Evolutionary conservation across 1,140 invertebrate species (phyloP), one percentile per base, ranked within the genome.

Genomic region (Drosophila ironensis): DNA sequence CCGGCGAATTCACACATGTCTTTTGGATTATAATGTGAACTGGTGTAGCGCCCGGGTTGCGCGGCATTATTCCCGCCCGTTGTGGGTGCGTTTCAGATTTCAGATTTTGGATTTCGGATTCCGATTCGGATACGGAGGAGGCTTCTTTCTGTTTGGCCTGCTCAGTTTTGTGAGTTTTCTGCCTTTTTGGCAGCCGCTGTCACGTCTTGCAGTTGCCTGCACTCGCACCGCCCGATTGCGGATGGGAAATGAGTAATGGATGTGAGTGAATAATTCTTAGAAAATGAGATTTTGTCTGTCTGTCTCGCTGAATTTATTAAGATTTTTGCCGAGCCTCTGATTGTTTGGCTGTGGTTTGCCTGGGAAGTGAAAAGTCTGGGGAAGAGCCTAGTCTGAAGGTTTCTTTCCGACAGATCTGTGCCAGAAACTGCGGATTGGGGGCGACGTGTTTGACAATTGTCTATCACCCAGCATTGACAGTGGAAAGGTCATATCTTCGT

Each of bases 1-100:
- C 37, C 73, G 73, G 69, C 70, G 41, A 66, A 84, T 84, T 84
- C 78, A 84, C 78, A 84, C 80, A 84, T 84, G 78, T 86, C 78
- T 84, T 77, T 50, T 44, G 63, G 78, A 84, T 84, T 84, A 84
- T 84, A 84, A 73, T 78, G 78, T 64, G 74, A 77, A 74, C 59
- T 57, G 73, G 4, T 5, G 30, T 33, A 12, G 11, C n/a, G n/a
- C 42, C 57, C 42, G 42, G 48, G 38, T 57, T 52, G 46, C 59
- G 14, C 41, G 37, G 19, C 30, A 60, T 41, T 37, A 59, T 61
- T 44, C 40, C n/a, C 33, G 59, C 28, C 22, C 28, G 44, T 48
- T 22, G 60, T 64, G 60, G 60, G 67, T 60, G 46, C 45, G 67
- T 60, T 70, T 70, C 30, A 38, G 35, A 27, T 46, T n/a, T n/a